Evolutionary conservation across 2,113 vertebrate species (phyloP).

Genomic region (Hyperoodon ampullatus): DNA sequence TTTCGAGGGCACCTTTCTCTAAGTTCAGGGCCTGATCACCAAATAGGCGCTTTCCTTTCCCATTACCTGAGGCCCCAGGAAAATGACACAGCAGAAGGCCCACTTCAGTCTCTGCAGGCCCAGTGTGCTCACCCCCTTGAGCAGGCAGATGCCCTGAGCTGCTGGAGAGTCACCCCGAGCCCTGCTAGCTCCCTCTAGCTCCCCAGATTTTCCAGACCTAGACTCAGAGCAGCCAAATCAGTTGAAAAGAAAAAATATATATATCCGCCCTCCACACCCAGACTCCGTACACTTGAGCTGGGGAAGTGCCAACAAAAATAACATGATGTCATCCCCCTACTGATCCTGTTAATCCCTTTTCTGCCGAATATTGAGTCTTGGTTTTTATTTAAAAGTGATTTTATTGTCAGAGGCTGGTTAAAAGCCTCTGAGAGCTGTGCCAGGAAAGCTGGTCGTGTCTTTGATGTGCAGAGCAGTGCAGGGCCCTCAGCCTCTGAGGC

Average conservation of each 20-base stretch:
- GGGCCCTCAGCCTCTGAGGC: background rate
- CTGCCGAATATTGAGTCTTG: constrained; percentile 66
- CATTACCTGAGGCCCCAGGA: background rate
- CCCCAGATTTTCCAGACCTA: background rate
- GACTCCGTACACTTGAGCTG: constrained; percentile 59
- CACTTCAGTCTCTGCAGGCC: background rate
- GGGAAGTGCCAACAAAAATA: constrained; percentile 72
- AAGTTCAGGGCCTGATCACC: background rate
- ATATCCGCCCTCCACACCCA: constrained; percentile 26
- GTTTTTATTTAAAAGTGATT: constrained; percentile 77
- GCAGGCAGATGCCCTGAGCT: background rate
- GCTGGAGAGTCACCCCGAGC: background rate
- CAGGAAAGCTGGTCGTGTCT: constrained; percentile 25
- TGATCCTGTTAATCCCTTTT: constrained; percentile 76
- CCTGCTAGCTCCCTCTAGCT: background rate
- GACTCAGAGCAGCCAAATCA: constrained; percentile 15
- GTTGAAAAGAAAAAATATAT: constrained; percentile 36
- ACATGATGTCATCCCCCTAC: constrained; percentile 69
- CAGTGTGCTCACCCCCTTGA: background rate
- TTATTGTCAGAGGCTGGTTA: constrained; percentile 72
- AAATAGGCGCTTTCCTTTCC: background rate
- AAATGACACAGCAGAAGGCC: background rate
- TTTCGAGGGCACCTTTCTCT: background rate
- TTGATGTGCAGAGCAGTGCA: constrained; percentile 67
- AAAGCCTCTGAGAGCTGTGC: constrained; percentile 56